Evolutionary conservation across 2,888 invertebrate genomes (phyloP).

Genomic region (Eutolmus rufibarbis): DNA sequence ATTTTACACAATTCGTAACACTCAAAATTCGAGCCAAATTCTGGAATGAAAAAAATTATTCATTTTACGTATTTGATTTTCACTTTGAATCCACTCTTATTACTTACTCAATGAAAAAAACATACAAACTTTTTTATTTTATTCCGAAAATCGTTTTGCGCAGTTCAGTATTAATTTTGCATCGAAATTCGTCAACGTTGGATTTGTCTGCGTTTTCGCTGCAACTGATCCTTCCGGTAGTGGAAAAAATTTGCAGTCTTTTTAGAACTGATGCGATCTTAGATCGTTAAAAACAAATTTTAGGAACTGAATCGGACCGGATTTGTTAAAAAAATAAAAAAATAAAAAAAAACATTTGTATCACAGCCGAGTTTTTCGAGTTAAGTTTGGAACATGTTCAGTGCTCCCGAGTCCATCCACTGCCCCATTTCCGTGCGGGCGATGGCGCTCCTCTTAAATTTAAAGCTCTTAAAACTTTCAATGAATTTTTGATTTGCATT

Average conservation of each 20-base stretch:
- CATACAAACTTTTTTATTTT: neutral
- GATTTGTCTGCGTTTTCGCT: neutral
- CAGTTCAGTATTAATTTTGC: neutral
- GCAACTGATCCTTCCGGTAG: neutral
- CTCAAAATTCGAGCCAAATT: neutral
- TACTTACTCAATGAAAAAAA: neutral
- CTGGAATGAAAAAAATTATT: neutral
- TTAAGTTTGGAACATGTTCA: neutral
- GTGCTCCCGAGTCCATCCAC: neutral
- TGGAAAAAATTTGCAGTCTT: neutral
- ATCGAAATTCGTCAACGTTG: neutral
- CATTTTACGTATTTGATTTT: neutral
- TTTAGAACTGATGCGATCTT: neutral
- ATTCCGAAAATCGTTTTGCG: neutral
- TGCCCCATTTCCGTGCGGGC: neutral
- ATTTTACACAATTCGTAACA: neutral
- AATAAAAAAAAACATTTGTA: neutral
- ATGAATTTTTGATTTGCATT: conserved; percentile 26
- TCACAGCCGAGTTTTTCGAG: neutral
- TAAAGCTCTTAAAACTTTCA: conserved; percentile 18
- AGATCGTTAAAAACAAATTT: neutral
- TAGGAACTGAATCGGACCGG: neutral
- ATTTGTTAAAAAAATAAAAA: neutral
- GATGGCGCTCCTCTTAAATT: neutral
- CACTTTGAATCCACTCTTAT: neutral